phyloP scores from a whole-genome alignment of 1,140 invertebrate genomes.

The Holcopasites calliopsidis region DNA sequence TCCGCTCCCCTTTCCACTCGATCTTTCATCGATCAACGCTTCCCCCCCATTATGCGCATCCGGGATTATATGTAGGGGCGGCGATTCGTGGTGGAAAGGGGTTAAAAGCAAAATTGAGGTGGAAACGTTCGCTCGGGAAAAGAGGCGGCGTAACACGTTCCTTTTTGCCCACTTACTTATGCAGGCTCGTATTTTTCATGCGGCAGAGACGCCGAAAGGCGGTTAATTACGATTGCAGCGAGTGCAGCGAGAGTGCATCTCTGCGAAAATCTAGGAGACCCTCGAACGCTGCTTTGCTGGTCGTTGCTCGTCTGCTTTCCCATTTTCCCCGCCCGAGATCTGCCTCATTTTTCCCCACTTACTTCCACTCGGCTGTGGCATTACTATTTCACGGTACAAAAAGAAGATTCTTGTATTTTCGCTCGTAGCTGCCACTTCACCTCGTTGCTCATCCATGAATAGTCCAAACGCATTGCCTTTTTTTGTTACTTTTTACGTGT shows the following conservation, averaged over 20 bases:
- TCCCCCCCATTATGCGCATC: background rate
- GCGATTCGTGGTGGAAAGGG: background rate
- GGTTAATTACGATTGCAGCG: slow-evolving; percentile 67
- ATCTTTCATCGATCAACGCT: slow-evolving; percentile 26
- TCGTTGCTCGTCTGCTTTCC: slow-evolving; percentile 39
- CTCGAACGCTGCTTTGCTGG: slow-evolving; percentile 43
- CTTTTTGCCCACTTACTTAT: slow-evolving; percentile 57
- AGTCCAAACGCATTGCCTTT: background rate
- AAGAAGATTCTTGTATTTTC: slow-evolving; percentile 12
- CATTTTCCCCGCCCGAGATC: background rate
- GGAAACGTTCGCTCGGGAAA: slow-evolving; percentile 36
- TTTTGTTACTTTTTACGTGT: background rate
- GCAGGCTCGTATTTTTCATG: slow-evolving; percentile 62
- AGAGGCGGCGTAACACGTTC: slow-evolving; percentile 38
- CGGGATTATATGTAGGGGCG: slow-evolving; percentile 11
- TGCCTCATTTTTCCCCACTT: slow-evolving; percentile 8
- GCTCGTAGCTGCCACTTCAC: background rate
- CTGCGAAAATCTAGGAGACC: slow-evolving; percentile 45
- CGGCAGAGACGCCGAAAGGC: slow-evolving; percentile 59
- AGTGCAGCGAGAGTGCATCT: slow-evolving; percentile 40
- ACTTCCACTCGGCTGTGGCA: background rate
- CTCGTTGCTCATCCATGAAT: background rate
- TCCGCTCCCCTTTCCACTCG: background rate
- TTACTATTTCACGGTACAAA: slow-evolving; percentile 28
- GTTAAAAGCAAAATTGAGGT: slow-evolving; percentile 23